These are phyloP conservation scores for Dolichotis patagonum DNA, from an alignment of 2,113 vertebrate genomes.

Conservation along the genomic window DNA sequence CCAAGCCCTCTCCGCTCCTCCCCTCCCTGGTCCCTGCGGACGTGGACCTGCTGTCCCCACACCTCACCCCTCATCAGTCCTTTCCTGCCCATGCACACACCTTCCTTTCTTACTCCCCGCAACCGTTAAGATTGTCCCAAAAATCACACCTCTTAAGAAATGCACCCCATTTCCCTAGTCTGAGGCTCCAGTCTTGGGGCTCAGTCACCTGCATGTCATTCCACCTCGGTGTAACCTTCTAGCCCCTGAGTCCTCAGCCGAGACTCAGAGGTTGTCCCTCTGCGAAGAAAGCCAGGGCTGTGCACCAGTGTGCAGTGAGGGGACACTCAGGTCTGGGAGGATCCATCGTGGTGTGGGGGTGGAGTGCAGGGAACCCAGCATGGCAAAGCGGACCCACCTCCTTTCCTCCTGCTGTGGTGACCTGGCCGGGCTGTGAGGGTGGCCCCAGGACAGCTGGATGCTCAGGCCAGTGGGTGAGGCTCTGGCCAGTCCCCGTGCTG, in stretches of 20 bases:
- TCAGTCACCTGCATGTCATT: neutral
- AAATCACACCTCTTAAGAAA: neutral
- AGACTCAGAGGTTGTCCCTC: rapidly evolving
- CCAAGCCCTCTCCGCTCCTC: neutral
- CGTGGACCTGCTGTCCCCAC: neutral
- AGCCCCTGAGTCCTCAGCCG: neutral
- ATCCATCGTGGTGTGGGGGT: no score
- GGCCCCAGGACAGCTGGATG: neutral
- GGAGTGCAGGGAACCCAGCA: neutral
- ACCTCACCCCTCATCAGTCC: neutral
- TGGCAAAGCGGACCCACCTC: neutral
- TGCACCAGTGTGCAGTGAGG: no score
- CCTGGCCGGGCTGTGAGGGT: neutral
- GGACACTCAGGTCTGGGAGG: neutral
- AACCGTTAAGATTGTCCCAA: neutral
- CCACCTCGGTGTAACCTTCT: neutral
- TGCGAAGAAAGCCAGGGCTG: neutral
- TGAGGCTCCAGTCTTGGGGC: neutral
- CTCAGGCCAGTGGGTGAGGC: rapidly evolving
- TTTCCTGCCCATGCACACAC: neutral
- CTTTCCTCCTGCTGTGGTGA: neutral
- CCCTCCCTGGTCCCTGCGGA: rapidly evolving
- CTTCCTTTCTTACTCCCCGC: neutral
- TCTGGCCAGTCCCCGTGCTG: neutral
- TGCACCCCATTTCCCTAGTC: neutral